Conservation (phyloP, 1,140 invertebrate species). For the Drosophila yakuba region DNA sequence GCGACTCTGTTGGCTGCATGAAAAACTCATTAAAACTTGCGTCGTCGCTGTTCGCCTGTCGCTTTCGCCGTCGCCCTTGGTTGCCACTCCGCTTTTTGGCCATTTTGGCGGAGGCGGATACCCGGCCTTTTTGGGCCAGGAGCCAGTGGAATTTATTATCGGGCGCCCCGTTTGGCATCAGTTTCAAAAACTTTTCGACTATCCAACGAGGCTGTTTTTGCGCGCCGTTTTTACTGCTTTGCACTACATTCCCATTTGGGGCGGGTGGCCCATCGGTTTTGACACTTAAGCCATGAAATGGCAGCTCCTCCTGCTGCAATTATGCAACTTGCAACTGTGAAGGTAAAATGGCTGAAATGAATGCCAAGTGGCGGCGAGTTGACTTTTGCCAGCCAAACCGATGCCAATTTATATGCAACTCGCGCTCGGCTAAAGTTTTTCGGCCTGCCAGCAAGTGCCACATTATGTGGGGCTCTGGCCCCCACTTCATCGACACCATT, state of each 20-base stretch:
- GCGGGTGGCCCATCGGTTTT: background rate
- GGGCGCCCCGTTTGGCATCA: conserved; percentile 70
- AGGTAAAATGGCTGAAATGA: conserved; percentile 73
- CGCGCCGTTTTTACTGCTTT: conserved; percentile 13
- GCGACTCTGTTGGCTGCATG: conserved; percentile 46
- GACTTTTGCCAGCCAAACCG: conserved; percentile 24
- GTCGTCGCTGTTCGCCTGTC: conserved; percentile 42
- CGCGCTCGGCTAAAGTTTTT: conserved; percentile 60
- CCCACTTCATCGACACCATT: conserved; percentile 1
- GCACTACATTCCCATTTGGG: background rate
- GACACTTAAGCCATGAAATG: conserved; percentile 11
- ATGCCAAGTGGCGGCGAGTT: conserved; percentile 52
- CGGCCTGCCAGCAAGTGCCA: conserved; percentile 58
- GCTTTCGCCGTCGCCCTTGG: conserved; percentile 43
- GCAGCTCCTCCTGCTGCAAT: conserved; percentile 14
- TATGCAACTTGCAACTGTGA: conserved; percentile 69
- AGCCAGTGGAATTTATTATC: conserved; percentile 77
- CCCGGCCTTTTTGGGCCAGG: conserved; percentile 32
- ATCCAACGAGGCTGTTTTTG: conserved; percentile 45
- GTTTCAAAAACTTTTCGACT: conserved; percentile 78
- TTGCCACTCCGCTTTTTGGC: conserved; percentile 32
- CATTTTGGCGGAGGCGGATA: conserved; percentile 1
- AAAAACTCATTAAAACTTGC: conserved; percentile 81
- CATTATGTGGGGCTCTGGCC: conserved; percentile 40
- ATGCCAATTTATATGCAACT: conserved; percentile 77